Base-by-base conservation (phyloP, 2,888 invertebrate genomes). In the Drosophila cognata region DNA sequence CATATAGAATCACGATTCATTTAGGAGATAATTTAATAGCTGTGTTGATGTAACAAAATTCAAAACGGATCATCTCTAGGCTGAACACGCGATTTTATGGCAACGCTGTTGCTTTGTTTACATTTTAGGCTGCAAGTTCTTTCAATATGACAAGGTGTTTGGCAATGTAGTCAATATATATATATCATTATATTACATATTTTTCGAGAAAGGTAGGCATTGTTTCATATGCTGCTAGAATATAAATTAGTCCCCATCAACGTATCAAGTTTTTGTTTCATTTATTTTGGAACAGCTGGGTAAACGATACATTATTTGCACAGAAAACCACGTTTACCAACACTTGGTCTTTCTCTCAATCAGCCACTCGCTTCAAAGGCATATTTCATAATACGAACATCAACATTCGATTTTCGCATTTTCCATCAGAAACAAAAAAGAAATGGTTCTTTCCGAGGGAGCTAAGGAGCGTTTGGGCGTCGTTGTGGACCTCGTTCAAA, bases 381-480 rank as follows among this genome's bases (percentile, higher is more conserved):
- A 73, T 8, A 46, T 82, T 79, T 79, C 71, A 67, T 79, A 82
- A 79, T 50, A 57, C 48, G 28, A 65, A 48, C 51, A 70, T 74
- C 62, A 48, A 29, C 35, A 25, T 57, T 57, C 31, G n/a, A 48
- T 35, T 43, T 51, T 61, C n/a, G 52, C 74, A 59, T 63, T 81
- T 61, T 35, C 10, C 36, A 28, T 2, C n/a, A 38, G 21, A 31
- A 70, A 46, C 46, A 46, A 51, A n/a, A 36, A 59, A 62, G 71
- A 61, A 66, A 84, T 93, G 92, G 89, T 84, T 59, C 73, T 94
- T 56, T 93, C 94, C 69, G 94, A 94, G 43, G 94, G 94, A 73
- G 95, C 94, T 2, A 95, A 95, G 91, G 95, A 95, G 84, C 94
- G 96, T 81, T 91, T 96, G 55, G 94, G 94, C 41, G 92, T 94